Conservation (phyloP, 2,113 vertebrate genomes). For the Theropithecus gelada region DNA sequence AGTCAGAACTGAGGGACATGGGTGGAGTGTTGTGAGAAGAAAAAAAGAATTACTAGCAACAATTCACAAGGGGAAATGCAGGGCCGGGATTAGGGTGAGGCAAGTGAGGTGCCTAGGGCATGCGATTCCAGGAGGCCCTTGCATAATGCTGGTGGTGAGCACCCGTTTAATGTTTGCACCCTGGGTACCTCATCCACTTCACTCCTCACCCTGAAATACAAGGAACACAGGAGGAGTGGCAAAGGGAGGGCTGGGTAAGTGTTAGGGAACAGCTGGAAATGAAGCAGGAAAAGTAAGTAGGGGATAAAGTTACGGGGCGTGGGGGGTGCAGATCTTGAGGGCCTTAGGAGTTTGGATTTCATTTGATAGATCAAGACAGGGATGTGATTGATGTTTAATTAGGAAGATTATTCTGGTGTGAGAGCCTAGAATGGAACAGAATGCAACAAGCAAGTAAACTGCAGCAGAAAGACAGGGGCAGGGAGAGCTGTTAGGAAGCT, state of each 20-base stretch:
- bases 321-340: background rate
- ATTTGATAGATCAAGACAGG: background rate
- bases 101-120: accelerated
- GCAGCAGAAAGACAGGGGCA: background rate
- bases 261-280: background rate
- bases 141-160: background rate
- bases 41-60: background rate
- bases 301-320: background rate
- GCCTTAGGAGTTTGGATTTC: background rate
- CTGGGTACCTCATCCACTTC: background rate
- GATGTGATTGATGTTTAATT: background rate
- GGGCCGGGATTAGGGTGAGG: background rate
- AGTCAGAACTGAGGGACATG: background rate
- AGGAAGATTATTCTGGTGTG: background rate
- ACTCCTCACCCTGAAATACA: background rate
- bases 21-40: background rate
- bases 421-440: background rate
- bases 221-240: background rate
- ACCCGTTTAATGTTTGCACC: background rate
- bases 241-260: background rate
- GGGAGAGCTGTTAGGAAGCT: background rate
- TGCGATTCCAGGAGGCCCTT: background rate
- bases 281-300: background rate
- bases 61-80: background rate
- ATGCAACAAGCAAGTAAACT: background rate